Percentiles rank a stretch among this genome's conserved stretches.
phyloP scores from a whole-genome alignment of 2,113 vertebrate genomes.

The Zosterops hypoxanthus region DNA sequence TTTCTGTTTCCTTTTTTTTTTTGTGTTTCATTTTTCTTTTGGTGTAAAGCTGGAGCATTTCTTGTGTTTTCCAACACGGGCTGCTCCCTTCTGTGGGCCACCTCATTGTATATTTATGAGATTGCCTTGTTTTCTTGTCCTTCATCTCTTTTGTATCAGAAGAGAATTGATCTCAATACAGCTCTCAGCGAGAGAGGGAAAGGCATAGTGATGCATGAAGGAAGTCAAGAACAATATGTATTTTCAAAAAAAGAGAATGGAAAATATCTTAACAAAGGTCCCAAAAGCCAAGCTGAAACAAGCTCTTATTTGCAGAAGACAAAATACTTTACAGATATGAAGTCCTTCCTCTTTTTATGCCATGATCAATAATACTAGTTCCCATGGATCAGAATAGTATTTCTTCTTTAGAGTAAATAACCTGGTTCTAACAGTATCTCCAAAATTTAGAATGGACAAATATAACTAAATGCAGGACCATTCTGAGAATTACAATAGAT shows the following conservation, averaged over 20 bases:
- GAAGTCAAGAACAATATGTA: neutral
- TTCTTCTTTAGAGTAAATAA: neutral
- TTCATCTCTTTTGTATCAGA: neutral
- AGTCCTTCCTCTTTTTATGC: neutral
- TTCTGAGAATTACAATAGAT: neutral
- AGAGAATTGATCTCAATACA: neutral
- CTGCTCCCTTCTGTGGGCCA: neutral
- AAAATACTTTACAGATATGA: neutral
- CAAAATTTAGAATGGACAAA: neutral
- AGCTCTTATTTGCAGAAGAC: neutral
- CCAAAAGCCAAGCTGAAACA: neutral
- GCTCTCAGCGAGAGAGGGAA: neutral
- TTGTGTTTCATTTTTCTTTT: neutral
- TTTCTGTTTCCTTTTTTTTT: neutral
- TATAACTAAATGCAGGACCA: neutral
- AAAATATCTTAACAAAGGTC: neutral
- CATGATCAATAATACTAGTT: neutral
- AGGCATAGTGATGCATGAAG: neutral
- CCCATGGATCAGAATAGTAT: neutral
- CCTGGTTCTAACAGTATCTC: neutral
- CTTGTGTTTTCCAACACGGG: neutral
- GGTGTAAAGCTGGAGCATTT: neutral
- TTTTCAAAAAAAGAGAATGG: neutral
- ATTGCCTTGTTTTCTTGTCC: neutral
- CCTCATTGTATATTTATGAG: neutral